Evolutionary conservation across 2,113 vertebrate species (phyloP).

Genomic region (Austrofundulus limnaeus): DNA sequence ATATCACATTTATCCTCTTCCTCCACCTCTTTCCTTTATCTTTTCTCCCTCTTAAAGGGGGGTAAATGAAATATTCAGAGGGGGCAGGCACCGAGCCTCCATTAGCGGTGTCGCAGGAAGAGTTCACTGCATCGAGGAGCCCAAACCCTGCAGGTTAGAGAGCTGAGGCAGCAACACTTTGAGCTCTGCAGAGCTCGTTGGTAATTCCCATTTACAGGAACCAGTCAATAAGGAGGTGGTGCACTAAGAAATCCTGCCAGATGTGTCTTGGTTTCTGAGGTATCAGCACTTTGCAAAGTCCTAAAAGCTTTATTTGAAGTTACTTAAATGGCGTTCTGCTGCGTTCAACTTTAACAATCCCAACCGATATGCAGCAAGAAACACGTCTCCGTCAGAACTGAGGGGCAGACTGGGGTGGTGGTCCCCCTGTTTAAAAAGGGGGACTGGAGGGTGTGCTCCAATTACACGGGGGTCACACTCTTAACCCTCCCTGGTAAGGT

Average conservation of each 20-base stretch:
- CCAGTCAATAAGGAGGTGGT: neutral
- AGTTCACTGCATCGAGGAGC: constrained; percentile 15
- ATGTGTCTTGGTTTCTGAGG: neutral
- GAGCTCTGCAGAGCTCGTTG: constrained; percentile 2
- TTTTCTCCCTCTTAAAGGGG: constrained; percentile 34
- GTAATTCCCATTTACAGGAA: neutral
- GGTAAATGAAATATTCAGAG: constrained; percentile 66
- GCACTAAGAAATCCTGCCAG: neutral
- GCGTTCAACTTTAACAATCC: too few species aligned
- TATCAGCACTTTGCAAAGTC: too few species aligned
- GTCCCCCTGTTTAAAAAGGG: too few species aligned
- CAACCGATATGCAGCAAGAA: too few species aligned
- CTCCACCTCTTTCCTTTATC: neutral
- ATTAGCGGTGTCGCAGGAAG: constrained; percentile 45
- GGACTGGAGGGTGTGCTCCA: too few species aligned
- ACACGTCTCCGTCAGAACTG: too few species aligned
- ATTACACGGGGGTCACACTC: too few species aligned
- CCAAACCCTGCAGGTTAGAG: constrained; percentile 18
- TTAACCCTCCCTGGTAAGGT: too few species aligned
- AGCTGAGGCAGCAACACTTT: constrained; percentile 10
- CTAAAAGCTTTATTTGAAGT: too few species aligned
- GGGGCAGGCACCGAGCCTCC: constrained; percentile 48
- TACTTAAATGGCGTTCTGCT: too few species aligned
- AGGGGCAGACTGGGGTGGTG: too few species aligned
- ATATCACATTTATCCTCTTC: neutral